Evolutionary conservation across 1,140 invertebrate species (phyloP).

Genomic region (Drosophila virilis): DNA sequence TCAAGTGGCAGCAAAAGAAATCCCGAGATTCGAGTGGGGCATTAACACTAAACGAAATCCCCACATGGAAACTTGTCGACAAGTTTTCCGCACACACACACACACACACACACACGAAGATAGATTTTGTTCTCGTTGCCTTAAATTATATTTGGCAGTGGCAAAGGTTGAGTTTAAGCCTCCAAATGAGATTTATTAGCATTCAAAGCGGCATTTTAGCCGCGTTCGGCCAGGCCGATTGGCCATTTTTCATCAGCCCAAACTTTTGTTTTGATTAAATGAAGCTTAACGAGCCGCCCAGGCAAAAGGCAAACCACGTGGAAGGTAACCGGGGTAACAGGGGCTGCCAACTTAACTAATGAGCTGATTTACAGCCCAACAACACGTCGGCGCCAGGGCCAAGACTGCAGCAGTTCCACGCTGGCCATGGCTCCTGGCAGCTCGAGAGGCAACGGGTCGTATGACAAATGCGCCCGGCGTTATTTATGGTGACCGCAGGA

Average conservation of each 20-base stretch:
- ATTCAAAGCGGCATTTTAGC: constrained; percentile 78
- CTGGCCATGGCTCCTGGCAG: neutral
- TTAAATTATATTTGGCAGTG: constrained; percentile 61
- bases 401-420: constrained; percentile 61
- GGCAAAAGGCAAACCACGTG: constrained; percentile 35
- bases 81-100: constrained; percentile 33
- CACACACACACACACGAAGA: neutral
- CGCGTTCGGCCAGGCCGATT: constrained; percentile 58
- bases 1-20: constrained; percentile 26
- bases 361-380: constrained; percentile 80
- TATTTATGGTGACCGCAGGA: constrained; percentile 80
- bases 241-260: constrained; percentile 69
- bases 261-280: constrained; percentile 84
- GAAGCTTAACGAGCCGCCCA: constrained; percentile 72
- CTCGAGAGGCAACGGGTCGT: constrained; percentile 40
- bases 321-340: constrained; percentile 13
- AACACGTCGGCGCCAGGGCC: constrained; percentile 59
- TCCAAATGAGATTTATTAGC: constrained; percentile 79
- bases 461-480: constrained; percentile 77
- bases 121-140: constrained; percentile 12
- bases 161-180: constrained; percentile 65
- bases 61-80: constrained; percentile 19
- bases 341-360: constrained; percentile 77
- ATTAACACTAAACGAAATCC: constrained; percentile 26
- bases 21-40: constrained; percentile 13